Evolutionary conservation across 2,797 vertebrate genomes (phyloP).

Genomic region (Coregonus sp.): DNA sequence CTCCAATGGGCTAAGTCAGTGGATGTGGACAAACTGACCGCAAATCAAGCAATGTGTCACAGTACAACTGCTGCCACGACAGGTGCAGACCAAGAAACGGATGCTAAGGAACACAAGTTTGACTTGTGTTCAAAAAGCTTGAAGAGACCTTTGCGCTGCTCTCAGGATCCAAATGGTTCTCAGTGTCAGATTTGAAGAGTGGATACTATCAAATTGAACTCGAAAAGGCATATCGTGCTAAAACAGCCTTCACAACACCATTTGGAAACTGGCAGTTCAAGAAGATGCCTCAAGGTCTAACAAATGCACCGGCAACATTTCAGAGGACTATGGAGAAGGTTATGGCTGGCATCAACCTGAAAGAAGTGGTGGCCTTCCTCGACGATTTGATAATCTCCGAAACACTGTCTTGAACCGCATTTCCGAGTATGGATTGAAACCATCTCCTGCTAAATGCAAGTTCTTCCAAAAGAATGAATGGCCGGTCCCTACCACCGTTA

Average conservation of each 20-base stretch:
- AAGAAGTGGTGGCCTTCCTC: conserved; percentile 30
- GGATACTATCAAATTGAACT: conserved; percentile 25
- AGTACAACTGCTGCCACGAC: conserved; percentile 3
- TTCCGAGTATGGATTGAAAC: conserved; percentile 20
- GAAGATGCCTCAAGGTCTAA: conserved; percentile 8
- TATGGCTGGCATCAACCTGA: conserved; percentile 29
- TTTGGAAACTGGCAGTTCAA: conserved; percentile 31
- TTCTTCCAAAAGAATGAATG: conserved; percentile 22
- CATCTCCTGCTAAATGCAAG: conserved; percentile 18
- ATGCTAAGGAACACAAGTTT: conserved; percentile 2
- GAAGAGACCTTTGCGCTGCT: conserved; percentile 27
- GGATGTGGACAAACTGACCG: neutral
- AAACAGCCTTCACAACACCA: conserved; percentile 21
- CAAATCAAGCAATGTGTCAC: conserved; percentile 20
- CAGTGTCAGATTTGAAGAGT: conserved; percentile 21
- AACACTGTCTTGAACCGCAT: conserved; percentile 23
- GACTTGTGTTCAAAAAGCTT: neutral
- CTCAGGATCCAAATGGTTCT: conserved; percentile 29
- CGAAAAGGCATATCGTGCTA: conserved; percentile 5
- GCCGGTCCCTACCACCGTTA: conserved; percentile 1
- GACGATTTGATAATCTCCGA: conserved; percentile 29
- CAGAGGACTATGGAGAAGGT: conserved; percentile 38
- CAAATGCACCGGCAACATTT: conserved; percentile 32
- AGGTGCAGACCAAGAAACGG: conserved; percentile 21
- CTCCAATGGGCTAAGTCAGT: conserved; percentile 3